Percentiles rank a stretch among this genome's conserved stretches.
Evolutionary conservation across 1,140 invertebrate species (phyloP).

Genomic region (Diorhabda sublineata): DNA sequence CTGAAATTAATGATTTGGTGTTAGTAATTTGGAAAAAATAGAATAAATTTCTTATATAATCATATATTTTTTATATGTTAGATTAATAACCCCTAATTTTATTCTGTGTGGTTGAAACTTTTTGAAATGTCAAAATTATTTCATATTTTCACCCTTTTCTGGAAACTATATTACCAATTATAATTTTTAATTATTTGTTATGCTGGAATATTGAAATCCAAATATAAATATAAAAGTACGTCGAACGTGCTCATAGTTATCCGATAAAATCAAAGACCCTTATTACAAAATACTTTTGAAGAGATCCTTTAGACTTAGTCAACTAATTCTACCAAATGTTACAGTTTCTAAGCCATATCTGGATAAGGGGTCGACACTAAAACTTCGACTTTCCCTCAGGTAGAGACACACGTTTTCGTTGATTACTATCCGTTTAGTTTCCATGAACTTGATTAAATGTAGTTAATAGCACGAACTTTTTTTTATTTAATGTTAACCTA

Average conservation of each 20-base stretch:
- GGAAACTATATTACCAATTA: no score
- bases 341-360: constrained; percentile 22
- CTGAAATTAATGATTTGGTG: no score
- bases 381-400: constrained; percentile 3
- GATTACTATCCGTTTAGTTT: constrained; percentile 2
- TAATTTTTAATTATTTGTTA: no score
- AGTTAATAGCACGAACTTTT: neutral
- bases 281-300: constrained; percentile 29
- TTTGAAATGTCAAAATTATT: no score
- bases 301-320: constrained; percentile 25
- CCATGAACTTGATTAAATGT: constrained; percentile 1
- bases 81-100: no score
- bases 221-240: neutral
- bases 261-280: constrained; percentile 26
- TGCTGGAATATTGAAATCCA: no score
- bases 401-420: neutral
- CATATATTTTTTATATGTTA: no score
- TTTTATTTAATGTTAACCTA: neutral
- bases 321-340: constrained; percentile 25
- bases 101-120: no score
- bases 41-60: no score
- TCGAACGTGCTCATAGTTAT: constrained; percentile 21
- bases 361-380: constrained; percentile 7
- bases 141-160: no score
- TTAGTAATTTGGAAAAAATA: no score